phyloP scores from a whole-genome alignment of 2,797 vertebrate species.

The Brachyalestes nurse region DNA sequence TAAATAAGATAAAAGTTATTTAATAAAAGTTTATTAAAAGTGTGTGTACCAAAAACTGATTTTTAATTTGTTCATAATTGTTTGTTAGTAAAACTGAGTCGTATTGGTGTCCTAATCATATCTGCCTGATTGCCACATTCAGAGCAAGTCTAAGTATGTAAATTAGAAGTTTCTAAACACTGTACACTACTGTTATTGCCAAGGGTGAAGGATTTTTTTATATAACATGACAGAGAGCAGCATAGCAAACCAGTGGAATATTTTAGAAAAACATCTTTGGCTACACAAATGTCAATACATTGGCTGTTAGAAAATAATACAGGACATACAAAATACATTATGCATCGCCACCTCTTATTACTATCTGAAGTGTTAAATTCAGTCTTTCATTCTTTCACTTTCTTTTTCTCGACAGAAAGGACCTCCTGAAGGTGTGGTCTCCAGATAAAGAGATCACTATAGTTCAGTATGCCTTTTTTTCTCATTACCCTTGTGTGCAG shows the following conservation, averaged over 20 bases:
- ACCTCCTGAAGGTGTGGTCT: constrained; percentile 30
- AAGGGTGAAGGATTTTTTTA: no score
- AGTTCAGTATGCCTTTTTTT: background rate
- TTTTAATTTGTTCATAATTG: no score
- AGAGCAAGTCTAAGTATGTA: no score
- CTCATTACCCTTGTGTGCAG: background rate
- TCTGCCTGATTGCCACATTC: no score
- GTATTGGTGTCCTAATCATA: no score
- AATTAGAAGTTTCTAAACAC: no score
- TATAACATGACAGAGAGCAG: background rate
- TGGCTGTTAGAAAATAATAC: no score
- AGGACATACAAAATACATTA: background rate
- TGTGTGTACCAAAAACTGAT: no score
- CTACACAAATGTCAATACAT: background rate
- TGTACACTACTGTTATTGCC: no score
- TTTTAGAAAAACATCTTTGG: no score
- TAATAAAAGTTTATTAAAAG: no score
- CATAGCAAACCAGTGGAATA: background rate
- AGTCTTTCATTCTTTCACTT: background rate
- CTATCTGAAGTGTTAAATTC: background rate
- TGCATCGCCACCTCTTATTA: background rate
- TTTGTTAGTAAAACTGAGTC: no score
- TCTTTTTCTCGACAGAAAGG: constrained; percentile 38
- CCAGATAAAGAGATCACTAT: constrained; percentile 16
- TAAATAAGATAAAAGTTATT: background rate